Percentiles rank a stretch among this genome's conserved stretches.
Conservation (phyloP, 2,797 vertebrate species). For the Anguilla marmorata region DNA sequence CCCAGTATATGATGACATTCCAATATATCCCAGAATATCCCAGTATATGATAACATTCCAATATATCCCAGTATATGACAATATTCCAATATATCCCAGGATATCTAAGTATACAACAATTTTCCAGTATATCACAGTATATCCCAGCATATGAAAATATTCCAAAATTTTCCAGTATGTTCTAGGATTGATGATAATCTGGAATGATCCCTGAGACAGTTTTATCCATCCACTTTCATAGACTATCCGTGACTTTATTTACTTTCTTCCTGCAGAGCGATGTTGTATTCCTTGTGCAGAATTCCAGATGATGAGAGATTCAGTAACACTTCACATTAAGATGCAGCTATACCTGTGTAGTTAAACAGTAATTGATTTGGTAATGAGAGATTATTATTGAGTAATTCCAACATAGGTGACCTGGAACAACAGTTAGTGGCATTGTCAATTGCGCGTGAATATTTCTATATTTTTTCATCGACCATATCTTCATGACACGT, state of each 20-base stretch:
- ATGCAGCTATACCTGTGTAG: no score
- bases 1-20: not conserved
- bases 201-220: not conserved
- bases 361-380: no score
- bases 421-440: no score
- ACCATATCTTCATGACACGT: no score
- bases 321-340: not conserved
- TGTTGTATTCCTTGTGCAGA: not conserved
- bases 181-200: not conserved
- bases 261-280: not conserved
- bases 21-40: not conserved
- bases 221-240: not conserved
- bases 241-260: not conserved
- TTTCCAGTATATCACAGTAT: not conserved
- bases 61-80: not conserved
- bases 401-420: no score
- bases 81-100: not conserved
- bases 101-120: not conserved
- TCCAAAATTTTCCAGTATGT: not conserved
- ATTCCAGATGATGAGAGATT: not conserved
- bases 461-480: no score
- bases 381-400: no score
- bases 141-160: not conserved
- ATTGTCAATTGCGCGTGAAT: no score
- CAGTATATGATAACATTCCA: not conserved